Evolutionary conservation across 2,888 invertebrate genomes (phyloP), one percentile per base, ranked within the genome.

Genomic region (Andrena dorsata): DNA sequence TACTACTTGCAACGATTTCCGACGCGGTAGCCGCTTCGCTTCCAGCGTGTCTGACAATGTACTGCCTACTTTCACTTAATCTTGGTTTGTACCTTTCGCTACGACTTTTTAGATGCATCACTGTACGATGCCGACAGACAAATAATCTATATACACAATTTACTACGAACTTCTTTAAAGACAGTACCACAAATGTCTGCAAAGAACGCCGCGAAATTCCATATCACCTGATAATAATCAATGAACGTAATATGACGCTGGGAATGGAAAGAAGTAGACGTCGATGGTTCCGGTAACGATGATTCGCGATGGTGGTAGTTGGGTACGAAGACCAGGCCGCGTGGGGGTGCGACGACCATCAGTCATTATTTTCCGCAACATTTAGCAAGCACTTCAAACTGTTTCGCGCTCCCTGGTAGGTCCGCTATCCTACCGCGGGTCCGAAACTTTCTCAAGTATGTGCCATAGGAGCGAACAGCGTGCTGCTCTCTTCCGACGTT

Each of bases 331-430:
- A 70, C 84, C 76, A 76, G 47, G 69, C 60, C 71, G 76, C 58
- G 80, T 74, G 72, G 82, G 73, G 84, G 77, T 84, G 89, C 86
- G 87, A 88, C 91, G 89, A 90, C 92, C 91, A 93, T 93, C 93
- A 92, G 92, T 93, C 92, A 93, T 93, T 93, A 93, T 93, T 93
- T 93, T 93, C 93, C 93, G 90, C 92, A 93, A 93, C 93, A 93
- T 93, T 93, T 93, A 93, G 92, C 93, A 92, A 90, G 90, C 92
- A 91, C 92, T 92, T 92, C 90, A 92, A 93, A 93, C 92, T 91
- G 92, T 90, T 93, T 92, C 91, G 90, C 92, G 90, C 92, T 90
- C 91, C 83, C 86, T 87, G 90, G 89, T 90, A 90, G 90, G 89
- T 87, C 90, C 89, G 88, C 85, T 88, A 82, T 89, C 87, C 88